phyloP scores from a whole-genome alignment of 2,113 vertebrate genomes.

The Lophius piscatorius region DNA sequence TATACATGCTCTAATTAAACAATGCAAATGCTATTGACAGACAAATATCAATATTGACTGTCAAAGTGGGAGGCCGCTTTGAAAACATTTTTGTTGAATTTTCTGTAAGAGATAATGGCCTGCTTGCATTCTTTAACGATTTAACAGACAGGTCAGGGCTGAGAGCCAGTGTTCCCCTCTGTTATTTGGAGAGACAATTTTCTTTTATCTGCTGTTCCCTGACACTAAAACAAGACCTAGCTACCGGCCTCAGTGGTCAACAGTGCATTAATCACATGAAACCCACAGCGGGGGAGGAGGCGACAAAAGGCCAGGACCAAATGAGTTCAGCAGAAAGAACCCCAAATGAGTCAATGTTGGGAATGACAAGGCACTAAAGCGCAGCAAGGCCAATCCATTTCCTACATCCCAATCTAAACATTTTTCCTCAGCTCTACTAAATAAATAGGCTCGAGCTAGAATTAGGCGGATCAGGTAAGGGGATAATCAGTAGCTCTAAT shows the following conservation, averaged over 20 bases:
- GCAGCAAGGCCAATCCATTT: constrained; percentile 41
- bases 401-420: constrained; percentile 49
- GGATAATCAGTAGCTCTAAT: constrained; percentile 85
- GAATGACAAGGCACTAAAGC: constrained; percentile 37
- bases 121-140: constrained; percentile 38
- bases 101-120: constrained; percentile 32
- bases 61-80: no score
- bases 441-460: constrained; percentile 69
- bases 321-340: constrained; percentile 65
- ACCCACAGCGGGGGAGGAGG: constrained; percentile 46
- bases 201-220: constrained; percentile 68
- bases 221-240: constrained; percentile 66
- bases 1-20: no score
- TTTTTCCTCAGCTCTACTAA: constrained; percentile 58
- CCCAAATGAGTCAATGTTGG: constrained; percentile 39
- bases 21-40: no score
- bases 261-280: constrained; percentile 72
- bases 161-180: constrained; percentile 40
- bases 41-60: no score
- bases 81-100: no score
- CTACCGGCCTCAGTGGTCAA: constrained; percentile 58
- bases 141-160: constrained; percentile 29
- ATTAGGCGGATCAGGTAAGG: constrained; percentile 77
- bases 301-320: constrained; percentile 69
- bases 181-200: constrained; percentile 61